Percentiles rank a stretch among this genome's conserved stretches.
These are phyloP conservation scores for Microctenopoma stevenorrisi DNA, from an alignment of 2,797 vertebrate genomes.

Conservation along the genomic window DNA sequence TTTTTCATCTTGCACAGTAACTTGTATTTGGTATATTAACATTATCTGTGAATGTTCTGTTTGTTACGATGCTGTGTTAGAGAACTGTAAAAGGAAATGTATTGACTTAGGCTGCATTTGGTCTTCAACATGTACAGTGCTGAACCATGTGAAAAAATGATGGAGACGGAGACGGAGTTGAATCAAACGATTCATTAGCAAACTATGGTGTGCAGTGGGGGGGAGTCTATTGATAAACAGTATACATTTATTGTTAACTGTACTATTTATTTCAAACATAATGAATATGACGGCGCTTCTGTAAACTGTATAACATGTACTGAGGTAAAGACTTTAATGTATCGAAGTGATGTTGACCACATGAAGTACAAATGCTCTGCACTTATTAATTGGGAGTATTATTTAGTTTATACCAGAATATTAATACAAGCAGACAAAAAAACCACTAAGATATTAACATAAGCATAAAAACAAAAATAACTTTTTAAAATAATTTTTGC, in stretches of 20 bases:
- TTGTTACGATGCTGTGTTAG: background rate
- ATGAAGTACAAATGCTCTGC: too few species aligned
- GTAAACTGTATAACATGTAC: background rate
- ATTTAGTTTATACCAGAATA: background rate
- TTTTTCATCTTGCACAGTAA: background rate
- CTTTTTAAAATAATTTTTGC: too few species aligned
- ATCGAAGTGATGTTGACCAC: too few species aligned
- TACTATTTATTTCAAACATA: background rate
- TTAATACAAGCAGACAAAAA: background rate
- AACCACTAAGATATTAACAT: background rate
- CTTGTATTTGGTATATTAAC: background rate
- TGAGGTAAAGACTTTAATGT: background rate
- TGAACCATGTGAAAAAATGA: background rate
- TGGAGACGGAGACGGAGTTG: background rate
- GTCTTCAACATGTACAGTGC: background rate
- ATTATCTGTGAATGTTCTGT: slow-evolving; percentile 8
- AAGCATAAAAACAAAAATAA: background rate
- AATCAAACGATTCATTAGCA: background rate
- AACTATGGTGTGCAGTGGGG: background rate
- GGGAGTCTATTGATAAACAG: too few species aligned
- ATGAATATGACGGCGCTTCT: background rate
- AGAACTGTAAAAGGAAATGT: background rate
- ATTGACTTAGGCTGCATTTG: background rate
- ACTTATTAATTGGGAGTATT: background rate
- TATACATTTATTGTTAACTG: background rate